phyloP scores from a whole-genome alignment of 2,888 invertebrate species.

The Sarcophaga caerulescens region DNA sequence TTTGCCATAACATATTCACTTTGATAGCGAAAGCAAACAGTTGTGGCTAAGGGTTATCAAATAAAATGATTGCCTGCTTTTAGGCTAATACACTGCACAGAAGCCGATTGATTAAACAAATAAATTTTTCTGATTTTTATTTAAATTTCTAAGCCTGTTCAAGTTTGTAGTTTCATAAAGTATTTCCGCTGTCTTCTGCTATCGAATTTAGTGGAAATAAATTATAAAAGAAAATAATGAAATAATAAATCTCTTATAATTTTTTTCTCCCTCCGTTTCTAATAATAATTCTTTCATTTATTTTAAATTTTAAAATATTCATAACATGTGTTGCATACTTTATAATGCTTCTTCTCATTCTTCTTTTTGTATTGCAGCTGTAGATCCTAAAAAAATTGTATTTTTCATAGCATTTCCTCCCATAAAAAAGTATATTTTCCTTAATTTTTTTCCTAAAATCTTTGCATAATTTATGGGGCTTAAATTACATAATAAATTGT shows the following conservation, averaged over 20 bases:
- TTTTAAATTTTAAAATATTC: not conserved
- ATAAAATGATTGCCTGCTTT: conserved; percentile 45
- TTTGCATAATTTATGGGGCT: conserved; percentile 11
- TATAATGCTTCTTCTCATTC: not conserved
- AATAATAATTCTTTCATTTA: not conserved
- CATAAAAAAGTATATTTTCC: not conserved
- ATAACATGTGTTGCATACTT: not conserved
- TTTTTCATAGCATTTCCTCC: not conserved
- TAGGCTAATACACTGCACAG: not conserved
- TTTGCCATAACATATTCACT: not conserved
- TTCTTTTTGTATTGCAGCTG: not conserved
- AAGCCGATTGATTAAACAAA: too few species aligned
- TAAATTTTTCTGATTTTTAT: too few species aligned
- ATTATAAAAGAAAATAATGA: too few species aligned
- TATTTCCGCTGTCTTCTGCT: too few species aligned
- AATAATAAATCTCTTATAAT: too few species aligned
- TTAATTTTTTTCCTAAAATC: not conserved
- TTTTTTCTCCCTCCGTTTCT: too few species aligned
- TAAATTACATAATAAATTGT: conserved; percentile 15
- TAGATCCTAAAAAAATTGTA: not conserved
- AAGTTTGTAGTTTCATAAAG: too few species aligned
- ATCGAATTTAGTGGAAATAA: too few species aligned
- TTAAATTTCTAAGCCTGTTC: too few species aligned
- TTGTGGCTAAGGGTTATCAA: not conserved
- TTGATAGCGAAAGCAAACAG: not conserved